Conservation (phyloP, 2,888 invertebrate species). For the Choreutis nemorana region DNA sequence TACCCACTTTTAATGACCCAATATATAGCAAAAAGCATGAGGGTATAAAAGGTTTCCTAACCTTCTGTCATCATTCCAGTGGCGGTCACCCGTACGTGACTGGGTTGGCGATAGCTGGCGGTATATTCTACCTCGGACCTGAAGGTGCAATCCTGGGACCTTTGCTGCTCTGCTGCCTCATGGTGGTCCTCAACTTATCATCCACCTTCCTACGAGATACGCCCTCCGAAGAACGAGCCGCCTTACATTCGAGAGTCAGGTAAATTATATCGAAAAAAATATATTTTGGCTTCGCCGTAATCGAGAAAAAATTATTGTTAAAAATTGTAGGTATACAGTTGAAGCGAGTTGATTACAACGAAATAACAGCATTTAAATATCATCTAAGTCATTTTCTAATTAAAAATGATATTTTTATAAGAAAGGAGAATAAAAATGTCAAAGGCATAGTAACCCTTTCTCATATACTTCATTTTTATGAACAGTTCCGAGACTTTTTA, state of each 20-base stretch:
- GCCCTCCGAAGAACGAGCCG: slow-evolving; percentile 68
- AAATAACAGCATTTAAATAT: too few species aligned
- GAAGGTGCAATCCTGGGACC: slow-evolving; percentile 98
- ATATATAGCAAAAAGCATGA: neutral
- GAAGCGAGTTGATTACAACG: too few species aligned
- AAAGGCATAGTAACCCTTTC: too few species aligned
- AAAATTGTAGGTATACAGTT: too few species aligned
- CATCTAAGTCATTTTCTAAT: too few species aligned
- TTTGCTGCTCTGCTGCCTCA: slow-evolving; percentile 89
- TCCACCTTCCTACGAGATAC: slow-evolving; percentile 74
- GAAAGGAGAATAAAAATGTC: too few species aligned
- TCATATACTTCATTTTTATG: too few species aligned
- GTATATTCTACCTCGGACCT: slow-evolving; percentile 95
- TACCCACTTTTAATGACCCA: slow-evolving; percentile 11
- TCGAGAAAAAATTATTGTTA: too few species aligned
- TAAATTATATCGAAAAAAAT: too few species aligned
- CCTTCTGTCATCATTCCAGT: slow-evolving; percentile 43
- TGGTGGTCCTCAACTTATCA: slow-evolving; percentile 89
- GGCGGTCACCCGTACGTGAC: slow-evolving; percentile 97
- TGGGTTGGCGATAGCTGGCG: slow-evolving; percentile 96
- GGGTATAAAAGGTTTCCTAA: slow-evolving; percentile 1
- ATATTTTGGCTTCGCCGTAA: too few species aligned
- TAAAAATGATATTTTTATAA: too few species aligned
- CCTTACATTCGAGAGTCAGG: slow-evolving; percentile 56
- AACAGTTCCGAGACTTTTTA: too few species aligned